Evolutionary conservation across 2,888 invertebrate genomes (phyloP).

Genomic region (Camponotus fellah): DNA sequence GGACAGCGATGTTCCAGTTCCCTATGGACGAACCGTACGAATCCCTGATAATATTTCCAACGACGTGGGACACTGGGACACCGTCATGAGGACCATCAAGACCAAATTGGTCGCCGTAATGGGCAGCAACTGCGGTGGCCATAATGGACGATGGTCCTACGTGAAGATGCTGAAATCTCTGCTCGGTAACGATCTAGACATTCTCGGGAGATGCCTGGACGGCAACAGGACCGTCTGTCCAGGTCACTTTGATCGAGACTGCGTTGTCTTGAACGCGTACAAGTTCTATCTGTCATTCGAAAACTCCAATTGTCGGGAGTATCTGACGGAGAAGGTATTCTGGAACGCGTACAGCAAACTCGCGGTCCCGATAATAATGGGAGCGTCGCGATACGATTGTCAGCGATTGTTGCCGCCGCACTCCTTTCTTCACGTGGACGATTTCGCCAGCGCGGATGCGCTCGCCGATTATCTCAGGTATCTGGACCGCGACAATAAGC

Average conservation of each 20-base stretch:
- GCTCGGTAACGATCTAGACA: slow-evolving; percentile 87
- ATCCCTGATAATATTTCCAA: neutral
- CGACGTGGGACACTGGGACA: slow-evolving; percentile 77
- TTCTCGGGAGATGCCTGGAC: slow-evolving; percentile 87
- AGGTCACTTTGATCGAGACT: slow-evolving; percentile 89
- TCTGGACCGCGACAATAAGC: slow-evolving; percentile 85
- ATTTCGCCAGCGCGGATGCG: slow-evolving; percentile 86
- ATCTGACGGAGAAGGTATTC: slow-evolving; percentile 91
- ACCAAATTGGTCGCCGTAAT: slow-evolving; percentile 87
- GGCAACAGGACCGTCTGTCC: slow-evolving; percentile 88
- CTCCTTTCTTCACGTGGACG: slow-evolving; percentile 89
- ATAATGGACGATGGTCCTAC: slow-evolving; percentile 87
- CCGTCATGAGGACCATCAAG: slow-evolving; percentile 77
- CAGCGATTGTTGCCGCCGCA: slow-evolving; percentile 88
- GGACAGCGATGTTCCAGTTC: slow-evolving; percentile 90
- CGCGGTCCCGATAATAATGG: slow-evolving; percentile 90
- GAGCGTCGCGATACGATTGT: slow-evolving; percentile 86
- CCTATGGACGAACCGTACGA: slow-evolving; percentile 88
- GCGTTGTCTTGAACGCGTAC: slow-evolving; percentile 87
- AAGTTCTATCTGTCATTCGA: slow-evolving; percentile 91
- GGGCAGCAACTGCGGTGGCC: slow-evolving; percentile 88
- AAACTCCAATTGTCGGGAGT: slow-evolving; percentile 90
- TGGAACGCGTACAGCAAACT: slow-evolving; percentile 89
- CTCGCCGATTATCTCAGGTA: slow-evolving; percentile 87
- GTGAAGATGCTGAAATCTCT: slow-evolving; percentile 88